Base-by-base conservation (phyloP, 30 jellyfish, hydroid and myxozoan genomes). In the Nemopilema nomurai region DNA sequence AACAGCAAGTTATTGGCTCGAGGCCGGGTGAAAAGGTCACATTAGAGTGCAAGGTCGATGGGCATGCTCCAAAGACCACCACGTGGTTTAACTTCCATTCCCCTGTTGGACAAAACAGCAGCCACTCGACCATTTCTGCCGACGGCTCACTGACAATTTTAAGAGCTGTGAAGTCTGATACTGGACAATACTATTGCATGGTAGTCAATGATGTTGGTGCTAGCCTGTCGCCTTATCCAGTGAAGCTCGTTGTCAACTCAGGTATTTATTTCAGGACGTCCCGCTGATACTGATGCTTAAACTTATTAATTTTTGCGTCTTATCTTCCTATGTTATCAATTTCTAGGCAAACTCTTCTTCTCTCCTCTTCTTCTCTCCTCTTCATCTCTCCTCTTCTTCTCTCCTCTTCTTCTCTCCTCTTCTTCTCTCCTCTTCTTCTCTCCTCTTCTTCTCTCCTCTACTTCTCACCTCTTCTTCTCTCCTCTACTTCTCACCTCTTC, bases 141-240 rank as follows among this genome's bases (percentile, higher is more conserved):
- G 90, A 80, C 32, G 79, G 81, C 8, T n/a, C 81, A n/a, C 65
- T 80, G 72, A 26, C 67, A 1, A 68, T 80, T 20, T 68, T 74
- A n/a, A 41, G 18, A 8, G 71, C 82, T 17, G 66, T 13, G 29
- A 67, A 49, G 8, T 32, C 82, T 0, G 90, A 80, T 68, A 29
- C 82, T 19, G 90, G 90, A 18, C 66, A 49, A 51, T 80, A 67
- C 51, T 64, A 67, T 17, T 80, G 90, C 76, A 80, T 80, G 90
- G 90, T 71, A 19, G 21, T 72, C 32, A 80, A 80, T 30, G 62
- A 25, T 0, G 62, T 69, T 18, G 90, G 90, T 33, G 88, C 80
- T 16, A 49, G 63, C 21, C 28, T 50, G 29, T 66, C 90, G 8
- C 30, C 72, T 8, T 26, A 53, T 22, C 64, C 82, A 9, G 52